Evolutionary conservation across 2,113 vertebrate species (phyloP).

Genomic region (Trichomycterus rosablanca): DNA sequence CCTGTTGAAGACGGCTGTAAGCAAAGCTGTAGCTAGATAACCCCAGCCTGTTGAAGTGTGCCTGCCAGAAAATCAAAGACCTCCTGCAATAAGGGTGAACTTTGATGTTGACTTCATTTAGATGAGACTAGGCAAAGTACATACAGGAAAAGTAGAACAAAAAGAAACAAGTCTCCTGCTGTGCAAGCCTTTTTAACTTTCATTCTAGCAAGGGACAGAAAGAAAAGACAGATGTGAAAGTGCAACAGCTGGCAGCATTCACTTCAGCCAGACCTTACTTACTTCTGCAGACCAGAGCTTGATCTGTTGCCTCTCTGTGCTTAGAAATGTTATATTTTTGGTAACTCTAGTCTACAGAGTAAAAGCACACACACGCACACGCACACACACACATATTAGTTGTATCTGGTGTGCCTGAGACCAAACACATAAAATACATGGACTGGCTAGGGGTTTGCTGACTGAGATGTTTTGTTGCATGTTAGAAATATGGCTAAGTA

Average conservation of each 20-base stretch:
- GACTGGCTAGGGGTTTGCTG: no score
- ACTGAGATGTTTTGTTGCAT: no score
- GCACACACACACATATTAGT: no score
- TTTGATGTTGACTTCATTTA: constrained; percentile 29
- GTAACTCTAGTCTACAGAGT: background rate
- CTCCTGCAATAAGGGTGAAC: constrained; percentile 18
- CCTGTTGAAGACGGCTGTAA: no score
- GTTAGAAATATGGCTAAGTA: no score
- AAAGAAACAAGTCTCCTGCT: constrained; percentile 24
- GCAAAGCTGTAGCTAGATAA: constrained; percentile 15
- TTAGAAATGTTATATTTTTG: background rate
- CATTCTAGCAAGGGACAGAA: constrained; percentile 16
- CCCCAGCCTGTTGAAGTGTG: constrained; percentile 14
- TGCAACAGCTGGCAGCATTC: constrained; percentile 8
- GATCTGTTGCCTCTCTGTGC: background rate
- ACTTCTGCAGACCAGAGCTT: constrained; percentile 8
- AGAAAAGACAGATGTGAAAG: constrained; percentile 38
- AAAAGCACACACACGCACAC: no score
- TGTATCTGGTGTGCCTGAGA: no score
- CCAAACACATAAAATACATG: no score
- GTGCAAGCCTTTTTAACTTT: constrained; percentile 22
- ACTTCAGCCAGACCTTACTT: constrained; percentile 1
- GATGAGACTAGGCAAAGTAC: constrained; percentile 16
- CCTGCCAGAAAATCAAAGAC: constrained; percentile 26
- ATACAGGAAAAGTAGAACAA: background rate